phyloP scores from a whole-genome alignment of 2,888 invertebrate species.

The Alloscopus bannaensis region DNA sequence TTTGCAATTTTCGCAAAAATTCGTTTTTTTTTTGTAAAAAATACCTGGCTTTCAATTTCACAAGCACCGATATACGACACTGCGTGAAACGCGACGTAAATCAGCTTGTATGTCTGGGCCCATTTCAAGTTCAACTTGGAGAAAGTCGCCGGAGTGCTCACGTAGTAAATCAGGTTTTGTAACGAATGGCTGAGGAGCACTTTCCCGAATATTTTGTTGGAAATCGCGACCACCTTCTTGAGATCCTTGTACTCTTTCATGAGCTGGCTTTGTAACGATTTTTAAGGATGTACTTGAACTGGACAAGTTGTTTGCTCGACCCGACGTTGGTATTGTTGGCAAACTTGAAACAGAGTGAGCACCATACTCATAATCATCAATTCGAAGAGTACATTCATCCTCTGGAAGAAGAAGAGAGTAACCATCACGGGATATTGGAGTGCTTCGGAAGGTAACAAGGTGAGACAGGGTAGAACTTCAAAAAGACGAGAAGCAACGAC shows the following conservation, averaged over 20 bases:
- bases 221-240: neutral
- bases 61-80: constrained; percentile 10
- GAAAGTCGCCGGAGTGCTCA: constrained; percentile 7
- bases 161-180: constrained; percentile 14
- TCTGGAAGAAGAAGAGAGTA: neutral
- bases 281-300: neutral
- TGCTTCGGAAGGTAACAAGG: neutral
- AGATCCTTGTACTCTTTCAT: constrained; percentile 28
- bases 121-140: constrained; percentile 6
- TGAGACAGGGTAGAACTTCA: neutral
- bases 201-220: neutral
- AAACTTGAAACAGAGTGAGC: constrained; percentile 6
- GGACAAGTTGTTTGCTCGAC: neutral
- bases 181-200: constrained; percentile 11
- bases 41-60: constrained; percentile 16
- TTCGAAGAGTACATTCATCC: neutral
- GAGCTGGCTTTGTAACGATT: constrained; percentile 6
- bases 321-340: constrained; percentile 1
- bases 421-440: neutral
- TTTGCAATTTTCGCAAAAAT: too few species aligned
- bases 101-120: constrained; percentile 7
- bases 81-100: constrained; percentile 15
- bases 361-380: neutral
- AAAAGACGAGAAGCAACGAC: too few species aligned
- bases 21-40: neutral